A percentile compares a stretch with the other conserved stretches of the same genome.
Conservation (phyloP, 2,113 vertebrate genomes). For the Chionis minor region DNA sequence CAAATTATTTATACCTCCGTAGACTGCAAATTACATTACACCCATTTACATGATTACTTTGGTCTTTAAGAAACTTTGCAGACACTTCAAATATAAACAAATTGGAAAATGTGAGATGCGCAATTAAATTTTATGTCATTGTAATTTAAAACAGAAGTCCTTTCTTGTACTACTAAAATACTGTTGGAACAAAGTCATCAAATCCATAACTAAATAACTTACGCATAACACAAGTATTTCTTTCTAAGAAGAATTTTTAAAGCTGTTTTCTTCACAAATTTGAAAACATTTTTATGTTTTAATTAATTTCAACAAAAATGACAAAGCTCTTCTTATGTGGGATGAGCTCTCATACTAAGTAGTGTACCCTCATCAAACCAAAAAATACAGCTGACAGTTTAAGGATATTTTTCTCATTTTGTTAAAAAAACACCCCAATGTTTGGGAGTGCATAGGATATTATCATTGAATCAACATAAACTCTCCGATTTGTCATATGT, state of each 20-base stretch:
- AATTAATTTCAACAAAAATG: background rate
- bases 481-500: rapidly evolving
- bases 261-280: background rate
- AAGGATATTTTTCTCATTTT: background rate
- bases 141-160: slow-evolving; percentile 13
- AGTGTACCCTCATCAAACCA: background rate
- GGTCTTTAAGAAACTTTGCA: slow-evolving; percentile 39
- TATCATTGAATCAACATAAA: background rate
- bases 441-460: background rate
- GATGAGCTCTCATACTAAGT: background rate
- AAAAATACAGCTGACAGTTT: background rate
- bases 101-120: background rate
- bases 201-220: background rate
- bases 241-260: background rate
- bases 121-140: slow-evolving; percentile 17
- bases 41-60: slow-evolving; percentile 33
- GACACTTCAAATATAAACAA: slow-evolving; percentile 39
- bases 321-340: background rate
- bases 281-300: background rate
- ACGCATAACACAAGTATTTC: background rate
- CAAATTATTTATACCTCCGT: background rate
- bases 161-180: background rate
- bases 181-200: background rate
- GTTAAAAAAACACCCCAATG: background rate
- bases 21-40: slow-evolving; percentile 42